These are phyloP conservation scores for Euphydryas editha DNA, from an alignment of 2,888 invertebrate genomes.

Conservation along the genomic window DNA sequence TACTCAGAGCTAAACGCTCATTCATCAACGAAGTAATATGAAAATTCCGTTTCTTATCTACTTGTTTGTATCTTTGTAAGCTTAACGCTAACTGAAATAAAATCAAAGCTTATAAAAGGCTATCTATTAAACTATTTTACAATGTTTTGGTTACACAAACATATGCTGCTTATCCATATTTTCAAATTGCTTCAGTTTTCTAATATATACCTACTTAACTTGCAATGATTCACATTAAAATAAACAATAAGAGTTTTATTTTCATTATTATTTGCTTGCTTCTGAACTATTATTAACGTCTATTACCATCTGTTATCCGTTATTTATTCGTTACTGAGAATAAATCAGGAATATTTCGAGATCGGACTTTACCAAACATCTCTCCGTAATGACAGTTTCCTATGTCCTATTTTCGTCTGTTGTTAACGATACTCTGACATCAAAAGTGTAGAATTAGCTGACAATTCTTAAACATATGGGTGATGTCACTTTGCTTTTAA, in stretches of 20 bases:
- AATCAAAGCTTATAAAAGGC: conserved; percentile 4
- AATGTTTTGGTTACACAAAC: conserved; percentile 3
- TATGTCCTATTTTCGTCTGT: conserved; percentile 29
- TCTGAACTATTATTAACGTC: conserved; percentile 15
- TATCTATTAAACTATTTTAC: conserved; percentile 9
- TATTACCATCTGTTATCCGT: conserved; percentile 7
- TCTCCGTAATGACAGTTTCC: conserved; percentile 20
- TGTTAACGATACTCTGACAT: conserved; percentile 39
- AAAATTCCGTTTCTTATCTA: conserved; percentile 15
- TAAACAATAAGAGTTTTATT: conserved; percentile 16
- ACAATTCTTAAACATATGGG: conserved; percentile 9
- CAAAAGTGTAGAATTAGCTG: conserved; percentile 12
- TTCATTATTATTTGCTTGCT: conserved; percentile 15
- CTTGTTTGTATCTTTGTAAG: background rate
- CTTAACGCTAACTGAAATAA: conserved; percentile 1
- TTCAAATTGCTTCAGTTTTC: too few relatives aligned
- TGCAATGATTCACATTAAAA: conserved; percentile 22
- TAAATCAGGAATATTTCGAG: conserved; percentile 20
- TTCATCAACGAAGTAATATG: conserved; percentile 27
- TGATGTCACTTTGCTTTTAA: conserved; percentile 10
- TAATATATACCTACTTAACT: too few relatives aligned
- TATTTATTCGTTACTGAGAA: conserved; percentile 16
- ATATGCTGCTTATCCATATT: conserved; percentile 21
- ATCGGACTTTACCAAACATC: conserved; percentile 15
- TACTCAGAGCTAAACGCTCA: conserved; percentile 23